Evolutionary conservation across 1,140 invertebrate genomes (phyloP).

Genomic region (Berghia stephanieae): DNA sequence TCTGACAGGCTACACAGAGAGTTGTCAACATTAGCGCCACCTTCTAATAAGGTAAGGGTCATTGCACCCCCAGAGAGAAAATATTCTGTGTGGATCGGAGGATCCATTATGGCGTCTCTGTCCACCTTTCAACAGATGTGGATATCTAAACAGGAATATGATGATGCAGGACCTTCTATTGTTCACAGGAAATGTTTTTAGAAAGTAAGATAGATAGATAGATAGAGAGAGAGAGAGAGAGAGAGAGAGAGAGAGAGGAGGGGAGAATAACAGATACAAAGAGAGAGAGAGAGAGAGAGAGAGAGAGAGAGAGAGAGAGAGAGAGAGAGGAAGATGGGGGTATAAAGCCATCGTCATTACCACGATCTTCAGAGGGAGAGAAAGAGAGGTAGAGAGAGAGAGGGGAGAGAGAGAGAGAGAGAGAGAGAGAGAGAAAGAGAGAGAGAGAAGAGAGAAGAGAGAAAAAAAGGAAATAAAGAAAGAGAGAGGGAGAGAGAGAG

Average conservation of each 20-base stretch:
- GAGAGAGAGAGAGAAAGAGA: not conserved
- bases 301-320: slow-evolving; percentile 16
- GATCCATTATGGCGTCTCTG: too few species aligned
- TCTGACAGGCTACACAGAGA: too few species aligned
- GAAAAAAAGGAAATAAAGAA: not conserved
- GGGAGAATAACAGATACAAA: too few species aligned
- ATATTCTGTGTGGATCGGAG: too few species aligned
- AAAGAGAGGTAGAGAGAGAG: not conserved
- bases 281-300: slow-evolving; percentile 15
- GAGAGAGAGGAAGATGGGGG: not conserved
- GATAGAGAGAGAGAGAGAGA: too few species aligned
- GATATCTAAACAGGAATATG: not conserved
- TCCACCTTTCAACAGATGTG: too few species aligned
- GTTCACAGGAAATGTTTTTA: too few species aligned
- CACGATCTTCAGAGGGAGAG: not conserved
- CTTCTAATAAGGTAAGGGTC: too few species aligned
- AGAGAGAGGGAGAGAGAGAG: not conserved
- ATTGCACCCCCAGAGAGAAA: too few species aligned
- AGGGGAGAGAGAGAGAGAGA: not conserved
- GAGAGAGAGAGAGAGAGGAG: not conserved
- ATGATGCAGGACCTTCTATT: not conserved
- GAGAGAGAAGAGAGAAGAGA: not conserved
- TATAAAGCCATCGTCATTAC: not conserved
- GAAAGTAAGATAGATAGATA: too few species aligned
- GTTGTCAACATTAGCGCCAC: too few species aligned